phyloP scores from a whole-genome alignment of 1,140 invertebrate genomes.

The Laodelphax striatellus region DNA sequence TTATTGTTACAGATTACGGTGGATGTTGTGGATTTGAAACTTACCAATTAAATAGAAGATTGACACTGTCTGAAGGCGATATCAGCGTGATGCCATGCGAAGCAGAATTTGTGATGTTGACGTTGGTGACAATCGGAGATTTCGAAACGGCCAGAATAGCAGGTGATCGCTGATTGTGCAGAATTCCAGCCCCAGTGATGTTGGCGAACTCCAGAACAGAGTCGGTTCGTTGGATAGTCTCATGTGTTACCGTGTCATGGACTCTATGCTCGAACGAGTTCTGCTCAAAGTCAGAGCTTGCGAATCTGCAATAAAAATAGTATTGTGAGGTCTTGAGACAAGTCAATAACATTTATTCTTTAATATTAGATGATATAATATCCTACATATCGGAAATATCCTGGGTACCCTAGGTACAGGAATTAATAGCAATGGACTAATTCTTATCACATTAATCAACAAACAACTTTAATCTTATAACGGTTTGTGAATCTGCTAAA shows the following conservation, averaged over 20 bases:
- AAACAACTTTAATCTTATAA: too few relatives aligned
- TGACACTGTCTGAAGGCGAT: conserved; percentile 61
- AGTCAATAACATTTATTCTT: too few relatives aligned
- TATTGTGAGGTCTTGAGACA: too few relatives aligned
- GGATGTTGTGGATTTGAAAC: conserved; percentile 6
- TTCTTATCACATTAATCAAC: too few relatives aligned
- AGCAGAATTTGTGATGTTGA: conserved; percentile 75
- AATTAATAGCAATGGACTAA: too few relatives aligned
- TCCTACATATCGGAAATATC: too few relatives aligned
- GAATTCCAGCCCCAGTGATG: conserved; percentile 87
- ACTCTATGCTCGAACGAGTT: conserved; percentile 68
- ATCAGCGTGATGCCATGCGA: conserved; percentile 88
- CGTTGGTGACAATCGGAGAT: conserved; percentile 67
- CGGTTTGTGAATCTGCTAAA: too few relatives aligned
- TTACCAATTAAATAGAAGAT: conserved; percentile 34
- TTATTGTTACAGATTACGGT: too few relatives aligned
- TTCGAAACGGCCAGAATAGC: conserved; percentile 81
- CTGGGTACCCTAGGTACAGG: too few relatives aligned
- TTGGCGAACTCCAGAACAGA: conserved; percentile 73
- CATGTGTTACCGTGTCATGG: conserved; percentile 67
- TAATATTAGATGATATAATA: too few relatives aligned
- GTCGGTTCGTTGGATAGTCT: conserved; percentile 48
- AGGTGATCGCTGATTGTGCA: conserved; percentile 90
- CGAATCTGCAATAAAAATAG: conserved; percentile 49
- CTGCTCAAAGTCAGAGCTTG: conserved; percentile 79